Evolutionary conservation across 1,140 invertebrate species (phyloP).

Genomic region (Rhysida immarginata): DNA sequence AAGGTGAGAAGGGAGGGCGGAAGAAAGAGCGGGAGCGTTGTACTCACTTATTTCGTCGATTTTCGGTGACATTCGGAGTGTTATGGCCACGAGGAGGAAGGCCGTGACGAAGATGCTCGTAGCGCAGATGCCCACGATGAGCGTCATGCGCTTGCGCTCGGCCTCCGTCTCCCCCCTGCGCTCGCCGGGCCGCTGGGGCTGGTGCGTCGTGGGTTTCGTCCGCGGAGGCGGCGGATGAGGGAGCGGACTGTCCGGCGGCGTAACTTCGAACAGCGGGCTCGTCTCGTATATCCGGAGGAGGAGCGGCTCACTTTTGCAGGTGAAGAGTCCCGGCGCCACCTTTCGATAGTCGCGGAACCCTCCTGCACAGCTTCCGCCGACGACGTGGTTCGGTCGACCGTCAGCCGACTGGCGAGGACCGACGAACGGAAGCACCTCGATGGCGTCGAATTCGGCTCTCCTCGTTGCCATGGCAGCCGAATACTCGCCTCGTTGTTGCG

Average conservation of each 20-base stretch:
- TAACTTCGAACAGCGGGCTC: not conserved
- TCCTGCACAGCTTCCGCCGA: too few relatives aligned
- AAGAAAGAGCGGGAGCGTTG: too few relatives aligned
- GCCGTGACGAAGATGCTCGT: conserved; percentile 19
- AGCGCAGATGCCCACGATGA: conserved; percentile 8
- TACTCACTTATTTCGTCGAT: conserved; percentile 19
- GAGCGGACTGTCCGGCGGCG: not conserved
- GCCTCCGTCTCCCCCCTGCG: not conserved
- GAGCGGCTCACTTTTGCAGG: not conserved
- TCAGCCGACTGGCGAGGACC: too few relatives aligned
- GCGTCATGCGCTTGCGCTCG: not conserved
- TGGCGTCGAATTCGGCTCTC: too few relatives aligned
- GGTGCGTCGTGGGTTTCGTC: not conserved
- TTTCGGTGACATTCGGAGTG: conserved; percentile 15
- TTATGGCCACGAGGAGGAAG: conserved; percentile 19
- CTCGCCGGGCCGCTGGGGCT: not conserved
- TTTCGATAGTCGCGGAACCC: too few relatives aligned
- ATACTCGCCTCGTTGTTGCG: too few relatives aligned
- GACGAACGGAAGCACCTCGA: too few relatives aligned
- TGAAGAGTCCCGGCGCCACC: not conserved
- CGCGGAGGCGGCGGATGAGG: not conserved
- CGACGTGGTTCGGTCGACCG: too few relatives aligned
- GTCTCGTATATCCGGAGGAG: not conserved
- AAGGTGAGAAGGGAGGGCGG: too few relatives aligned
- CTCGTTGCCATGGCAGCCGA: too few relatives aligned